phyloP scores from a whole-genome alignment of 2,797 vertebrate species.

The Mycteria americana region DNA sequence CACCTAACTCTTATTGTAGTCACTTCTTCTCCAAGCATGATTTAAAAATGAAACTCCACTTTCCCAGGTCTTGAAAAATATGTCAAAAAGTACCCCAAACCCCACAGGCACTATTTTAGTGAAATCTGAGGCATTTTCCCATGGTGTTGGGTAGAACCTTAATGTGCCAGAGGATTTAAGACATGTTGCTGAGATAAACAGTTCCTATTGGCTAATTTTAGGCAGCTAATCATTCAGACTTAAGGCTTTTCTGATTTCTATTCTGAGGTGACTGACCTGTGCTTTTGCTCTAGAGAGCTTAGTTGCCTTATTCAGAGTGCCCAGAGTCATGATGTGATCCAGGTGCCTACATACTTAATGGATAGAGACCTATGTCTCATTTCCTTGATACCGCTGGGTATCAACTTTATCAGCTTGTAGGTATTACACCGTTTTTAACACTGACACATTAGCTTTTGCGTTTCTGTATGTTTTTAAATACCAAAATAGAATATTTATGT shows the following conservation, averaged over 20 bases:
- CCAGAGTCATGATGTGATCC: background rate
- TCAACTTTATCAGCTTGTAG: background rate
- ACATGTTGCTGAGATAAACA: background rate
- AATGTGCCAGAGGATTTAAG: background rate
- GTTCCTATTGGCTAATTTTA: background rate
- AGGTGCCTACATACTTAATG: background rate
- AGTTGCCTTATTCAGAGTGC: background rate
- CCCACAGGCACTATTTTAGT: background rate
- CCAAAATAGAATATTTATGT: background rate
- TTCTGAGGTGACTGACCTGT: background rate
- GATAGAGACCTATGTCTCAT: background rate
- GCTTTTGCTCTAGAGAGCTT: background rate
- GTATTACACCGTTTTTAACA: background rate
- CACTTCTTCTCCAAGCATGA: background rate
- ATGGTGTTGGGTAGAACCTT: background rate
- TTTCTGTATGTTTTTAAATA: background rate
- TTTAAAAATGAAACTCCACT: background rate
- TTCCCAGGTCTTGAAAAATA: background rate
- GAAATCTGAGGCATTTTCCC: background rate
- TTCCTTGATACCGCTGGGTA: background rate
- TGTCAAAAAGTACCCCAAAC: background rate
- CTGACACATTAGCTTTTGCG: background rate
- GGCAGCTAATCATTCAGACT: background rate
- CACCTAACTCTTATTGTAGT: background rate
- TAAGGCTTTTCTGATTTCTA: background rate